These are phyloP conservation scores for Eucera pruinosa DNA, from an alignment of 2,888 invertebrate genomes.

Conservation along the genomic window DNA sequence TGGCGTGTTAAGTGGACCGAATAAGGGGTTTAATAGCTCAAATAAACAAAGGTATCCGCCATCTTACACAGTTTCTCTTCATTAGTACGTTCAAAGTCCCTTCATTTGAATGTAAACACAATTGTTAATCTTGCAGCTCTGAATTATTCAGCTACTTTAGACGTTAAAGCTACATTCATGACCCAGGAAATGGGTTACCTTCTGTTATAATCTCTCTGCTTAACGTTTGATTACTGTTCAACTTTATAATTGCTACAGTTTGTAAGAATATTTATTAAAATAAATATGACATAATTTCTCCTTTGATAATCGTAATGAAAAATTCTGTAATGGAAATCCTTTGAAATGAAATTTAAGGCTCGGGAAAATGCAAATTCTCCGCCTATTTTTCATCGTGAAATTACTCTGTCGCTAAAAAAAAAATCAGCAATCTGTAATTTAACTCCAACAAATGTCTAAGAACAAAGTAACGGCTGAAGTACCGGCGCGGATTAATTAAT, in stretches of 20 bases:
- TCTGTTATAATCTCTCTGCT: background rate
- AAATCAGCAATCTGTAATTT: slow-evolving; percentile 10
- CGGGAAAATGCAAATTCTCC: background rate
- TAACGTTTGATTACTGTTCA: background rate
- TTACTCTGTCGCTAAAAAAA: background rate
- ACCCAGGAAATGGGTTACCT: background rate
- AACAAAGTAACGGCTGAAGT: background rate
- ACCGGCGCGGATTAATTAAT: background rate
- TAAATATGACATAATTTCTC: background rate
- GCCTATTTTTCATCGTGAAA: background rate
- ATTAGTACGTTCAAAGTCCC: background rate
- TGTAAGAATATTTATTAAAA: background rate
- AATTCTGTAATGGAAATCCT: background rate
- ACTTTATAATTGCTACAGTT: background rate
- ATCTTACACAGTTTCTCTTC: slow-evolving; percentile 7
- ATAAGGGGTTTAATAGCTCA: slow-evolving; percentile 19
- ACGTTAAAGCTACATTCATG: background rate
- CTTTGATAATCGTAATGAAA: background rate
- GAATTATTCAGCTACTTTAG: slow-evolving; percentile 3
- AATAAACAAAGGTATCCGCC: slow-evolving; percentile 36
- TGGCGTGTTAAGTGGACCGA: background rate
- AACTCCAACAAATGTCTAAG: background rate
- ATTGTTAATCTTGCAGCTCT: slow-evolving; percentile 11
- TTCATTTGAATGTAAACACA: slow-evolving; percentile 23
- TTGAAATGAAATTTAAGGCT: background rate